Conservation (phyloP, 2,888 invertebrate species). For the Luffia ferchaultella region DNA sequence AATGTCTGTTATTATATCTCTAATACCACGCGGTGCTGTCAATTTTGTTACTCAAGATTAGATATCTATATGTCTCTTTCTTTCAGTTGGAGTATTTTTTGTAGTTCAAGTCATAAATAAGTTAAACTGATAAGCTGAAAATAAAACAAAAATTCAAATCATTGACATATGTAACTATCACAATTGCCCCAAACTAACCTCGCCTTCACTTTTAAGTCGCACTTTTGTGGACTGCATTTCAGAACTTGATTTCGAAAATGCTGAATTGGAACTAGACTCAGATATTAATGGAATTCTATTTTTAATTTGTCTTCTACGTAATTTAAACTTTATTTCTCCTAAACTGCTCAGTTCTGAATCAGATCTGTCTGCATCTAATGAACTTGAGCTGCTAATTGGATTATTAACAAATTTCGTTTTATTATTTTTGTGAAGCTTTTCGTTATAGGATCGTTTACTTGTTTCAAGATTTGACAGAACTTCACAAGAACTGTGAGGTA, state of each 20-base stretch:
- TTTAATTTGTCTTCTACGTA: constrained; percentile 25
- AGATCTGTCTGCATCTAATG: constrained; percentile 39
- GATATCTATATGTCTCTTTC: no score
- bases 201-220: constrained; percentile 32
- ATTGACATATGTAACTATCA: constrained; percentile 9
- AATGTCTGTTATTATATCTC: no score
- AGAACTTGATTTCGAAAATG: constrained; percentile 29
- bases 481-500: constrained; percentile 42
- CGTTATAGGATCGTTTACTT: constrained; percentile 11
- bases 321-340: constrained; percentile 38
- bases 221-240: constrained; percentile 28
- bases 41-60: no score
- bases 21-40: no score
- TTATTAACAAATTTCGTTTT: constrained; percentile 19
- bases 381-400: constrained; percentile 35
- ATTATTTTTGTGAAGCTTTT: constrained; percentile 9
- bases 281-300: constrained; percentile 28
- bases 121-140: not conserved
- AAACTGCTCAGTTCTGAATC: constrained; percentile 52
- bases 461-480: constrained; percentile 35
- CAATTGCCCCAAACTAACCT: constrained; percentile 29
- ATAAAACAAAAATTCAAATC: not conserved
- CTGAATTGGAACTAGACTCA: constrained; percentile 36
- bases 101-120: not conserved
- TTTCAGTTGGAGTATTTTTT: no score